Evolutionary conservation across 2,888 invertebrate species (phyloP).

Genomic region (Stenoptilia bipunctidactyla): DNA sequence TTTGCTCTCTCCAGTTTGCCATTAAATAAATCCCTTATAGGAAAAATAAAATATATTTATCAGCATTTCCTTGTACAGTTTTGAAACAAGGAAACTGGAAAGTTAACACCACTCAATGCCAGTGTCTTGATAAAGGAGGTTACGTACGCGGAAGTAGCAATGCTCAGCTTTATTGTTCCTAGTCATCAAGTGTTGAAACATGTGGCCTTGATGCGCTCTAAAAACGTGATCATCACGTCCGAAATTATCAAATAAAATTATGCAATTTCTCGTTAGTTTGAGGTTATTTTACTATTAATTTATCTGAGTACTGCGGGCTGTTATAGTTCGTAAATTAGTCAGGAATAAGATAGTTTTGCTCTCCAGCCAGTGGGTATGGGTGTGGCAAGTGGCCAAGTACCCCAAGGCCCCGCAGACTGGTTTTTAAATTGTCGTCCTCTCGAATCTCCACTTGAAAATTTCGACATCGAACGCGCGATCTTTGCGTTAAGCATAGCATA

Average conservation of each 20-base stretch:
- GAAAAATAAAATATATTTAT: not conserved
- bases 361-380: conserved; percentile 23
- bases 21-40: not conserved
- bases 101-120: conserved; percentile 52
- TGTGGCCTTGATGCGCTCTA: conserved; percentile 34
- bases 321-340: not conserved
- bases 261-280: too few species aligned
- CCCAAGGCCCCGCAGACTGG: conserved; percentile 50
- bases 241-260: not conserved
- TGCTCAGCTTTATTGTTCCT: conserved; percentile 46
- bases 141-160: conserved; percentile 55
- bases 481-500: not conserved
- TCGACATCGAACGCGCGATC: conserved; percentile 35
- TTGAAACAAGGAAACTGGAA: conserved; percentile 38
- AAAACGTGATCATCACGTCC: not conserved
- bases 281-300: too few species aligned
- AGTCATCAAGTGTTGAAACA: conserved; percentile 36
- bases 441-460: conserved; percentile 26
- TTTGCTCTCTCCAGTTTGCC: not conserved
- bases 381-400: conserved; percentile 57
- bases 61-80: not conserved
- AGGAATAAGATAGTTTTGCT: not conserved
- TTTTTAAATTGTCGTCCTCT: conserved; percentile 43
- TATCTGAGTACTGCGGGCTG: not conserved
- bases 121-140: conserved; percentile 49